Percentiles rank a stretch among this genome's conserved stretches.
phyloP scores from a whole-genome alignment of 2,797 vertebrate genomes.

The Pangasius djambal region DNA sequence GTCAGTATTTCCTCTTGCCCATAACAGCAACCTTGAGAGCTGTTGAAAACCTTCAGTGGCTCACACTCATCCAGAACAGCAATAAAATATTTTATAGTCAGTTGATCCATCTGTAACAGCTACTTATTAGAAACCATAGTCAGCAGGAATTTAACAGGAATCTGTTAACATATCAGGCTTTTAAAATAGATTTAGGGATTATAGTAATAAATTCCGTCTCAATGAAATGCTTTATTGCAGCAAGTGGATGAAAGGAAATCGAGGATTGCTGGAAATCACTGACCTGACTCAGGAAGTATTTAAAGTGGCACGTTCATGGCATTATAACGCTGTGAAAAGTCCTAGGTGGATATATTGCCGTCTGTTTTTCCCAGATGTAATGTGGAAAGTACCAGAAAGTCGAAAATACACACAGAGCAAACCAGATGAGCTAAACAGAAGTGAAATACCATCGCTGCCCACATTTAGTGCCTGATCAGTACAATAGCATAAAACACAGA shows the following conservation, averaged over 20 bases:
- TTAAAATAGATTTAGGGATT: slow-evolving; percentile 31
- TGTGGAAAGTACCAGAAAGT: not conserved
- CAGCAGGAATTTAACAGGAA: slow-evolving; percentile 8
- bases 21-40: slow-evolving; percentile 30
- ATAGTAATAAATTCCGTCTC: not conserved
- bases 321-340: not conserved
- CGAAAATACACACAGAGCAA: not conserved
- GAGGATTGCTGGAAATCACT: not conserved
- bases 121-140: slow-evolving; percentile 3
- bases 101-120: not conserved
- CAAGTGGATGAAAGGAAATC: not conserved
- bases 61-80: slow-evolving; percentile 31
- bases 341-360: not conserved
- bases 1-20: not conserved
- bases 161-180: slow-evolving; percentile 18
- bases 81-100: slow-evolving; percentile 41
- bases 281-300: not conserved
- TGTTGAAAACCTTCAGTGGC: slow-evolving; percentile 21
- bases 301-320: not conserved
- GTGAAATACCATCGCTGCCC: not conserved
- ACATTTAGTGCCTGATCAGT: not conserved
- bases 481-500: not conserved
- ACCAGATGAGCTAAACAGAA: slow-evolving; percentile 1
- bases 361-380: not conserved
- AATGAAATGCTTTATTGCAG: slow-evolving; percentile 10